These are phyloP conservation scores for Cyclina sinensis DNA, from an alignment of 1,140 invertebrate species.

Conservation along the genomic window DNA sequence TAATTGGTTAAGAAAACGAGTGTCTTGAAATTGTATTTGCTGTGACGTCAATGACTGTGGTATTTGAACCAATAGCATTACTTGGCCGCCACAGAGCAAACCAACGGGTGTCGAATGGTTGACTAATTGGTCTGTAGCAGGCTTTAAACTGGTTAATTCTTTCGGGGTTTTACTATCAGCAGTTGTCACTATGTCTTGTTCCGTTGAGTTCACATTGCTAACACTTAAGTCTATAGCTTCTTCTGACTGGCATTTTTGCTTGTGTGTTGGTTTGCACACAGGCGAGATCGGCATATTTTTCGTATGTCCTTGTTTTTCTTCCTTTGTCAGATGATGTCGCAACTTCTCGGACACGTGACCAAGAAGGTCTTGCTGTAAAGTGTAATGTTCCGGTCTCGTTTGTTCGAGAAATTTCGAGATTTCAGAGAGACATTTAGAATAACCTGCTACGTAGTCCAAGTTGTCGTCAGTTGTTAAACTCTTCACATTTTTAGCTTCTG, in stretches of 20 bases:
- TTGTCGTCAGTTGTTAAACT: background rate
- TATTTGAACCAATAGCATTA: constrained; percentile 47
- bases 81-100: constrained; percentile 33
- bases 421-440: constrained; percentile 51
- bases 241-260: background rate
- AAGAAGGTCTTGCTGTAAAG: constrained; percentile 29
- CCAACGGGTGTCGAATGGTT: background rate
- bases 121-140: background rate
- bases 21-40: background rate
- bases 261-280: background rate
- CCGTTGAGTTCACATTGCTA: background rate
- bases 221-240: constrained; percentile 28
- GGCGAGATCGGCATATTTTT: background rate
- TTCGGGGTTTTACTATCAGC: background rate
- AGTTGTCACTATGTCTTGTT: background rate
- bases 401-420: constrained; percentile 48
- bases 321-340: background rate
- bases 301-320: background rate
- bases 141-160: background rate
- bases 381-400: background rate
- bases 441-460: constrained; percentile 38
- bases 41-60: constrained; percentile 31
- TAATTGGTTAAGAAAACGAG: constrained; percentile 10
- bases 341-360: constrained; percentile 39
- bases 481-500: background rate